Evolutionary conservation across 2,797 vertebrate genomes (phyloP).

Genomic region (Saxicola maurus): DNA sequence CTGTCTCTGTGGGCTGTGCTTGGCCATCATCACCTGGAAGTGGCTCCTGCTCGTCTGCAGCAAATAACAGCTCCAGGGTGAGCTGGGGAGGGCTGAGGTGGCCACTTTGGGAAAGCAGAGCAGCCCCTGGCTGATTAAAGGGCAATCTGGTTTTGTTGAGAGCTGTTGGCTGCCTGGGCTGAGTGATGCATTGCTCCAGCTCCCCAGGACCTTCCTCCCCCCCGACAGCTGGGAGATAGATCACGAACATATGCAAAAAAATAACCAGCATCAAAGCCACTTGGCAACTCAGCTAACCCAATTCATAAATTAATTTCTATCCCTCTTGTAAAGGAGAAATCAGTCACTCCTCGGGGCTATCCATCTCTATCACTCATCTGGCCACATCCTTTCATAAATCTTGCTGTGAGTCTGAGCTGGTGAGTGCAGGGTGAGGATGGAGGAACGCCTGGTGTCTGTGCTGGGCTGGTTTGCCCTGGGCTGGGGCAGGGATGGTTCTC

Average conservation of each 20-base stretch:
- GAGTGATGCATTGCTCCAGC: neutral
- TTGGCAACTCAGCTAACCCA: slow-evolving; percentile 14
- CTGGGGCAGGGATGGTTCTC: neutral
- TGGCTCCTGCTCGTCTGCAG: neutral
- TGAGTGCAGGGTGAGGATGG: neutral
- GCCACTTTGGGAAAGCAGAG: neutral
- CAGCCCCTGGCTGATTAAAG: neutral
- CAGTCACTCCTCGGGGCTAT: slow-evolving; percentile 16
- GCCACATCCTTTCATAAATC: slow-evolving; percentile 45
- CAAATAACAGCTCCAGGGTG: accelerated
- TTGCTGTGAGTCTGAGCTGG: neutral
- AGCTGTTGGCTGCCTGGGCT: neutral
- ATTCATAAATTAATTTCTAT: slow-evolving; percentile 41
- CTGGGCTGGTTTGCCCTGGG: accelerated
- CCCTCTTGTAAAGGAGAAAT: slow-evolving; percentile 36
- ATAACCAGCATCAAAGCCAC: slow-evolving; percentile 39
- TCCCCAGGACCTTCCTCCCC: neutral
- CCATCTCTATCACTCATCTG: neutral
- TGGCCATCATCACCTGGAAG: accelerated
- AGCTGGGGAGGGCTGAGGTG: accelerated
- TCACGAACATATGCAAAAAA: slow-evolving; percentile 16
- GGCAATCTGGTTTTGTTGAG: slow-evolving; percentile 5
- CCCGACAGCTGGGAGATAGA: slow-evolving; percentile 42
- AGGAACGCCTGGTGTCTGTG: neutral
- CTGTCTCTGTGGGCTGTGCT: neutral